A percentile compares a stretch with the other conserved stretches of the same genome.
Conservation (phyloP, 2,888 invertebrate species). For the Lasius platythorax region DNA sequence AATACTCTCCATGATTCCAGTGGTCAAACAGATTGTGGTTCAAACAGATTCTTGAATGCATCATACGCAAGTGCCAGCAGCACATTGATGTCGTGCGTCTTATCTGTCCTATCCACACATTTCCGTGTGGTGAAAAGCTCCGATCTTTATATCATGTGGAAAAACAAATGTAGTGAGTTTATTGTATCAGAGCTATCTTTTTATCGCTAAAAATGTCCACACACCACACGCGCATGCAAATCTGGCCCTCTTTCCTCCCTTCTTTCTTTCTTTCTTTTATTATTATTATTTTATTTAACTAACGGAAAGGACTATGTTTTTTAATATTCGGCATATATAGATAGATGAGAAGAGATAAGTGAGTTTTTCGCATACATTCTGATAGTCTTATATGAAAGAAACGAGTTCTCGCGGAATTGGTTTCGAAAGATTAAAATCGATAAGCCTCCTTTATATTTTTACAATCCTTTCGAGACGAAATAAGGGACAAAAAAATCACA, state of each 20-base stretch:
- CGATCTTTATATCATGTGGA: constrained; percentile 84
- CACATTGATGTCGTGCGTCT: too few relatives aligned
- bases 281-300: background rate
- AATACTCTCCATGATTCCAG: too few relatives aligned
- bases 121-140: constrained; percentile 79
- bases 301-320: background rate
- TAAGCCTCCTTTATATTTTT: background rate
- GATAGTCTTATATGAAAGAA: background rate
- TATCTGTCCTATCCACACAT: constrained; percentile 79
- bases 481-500: background rate
- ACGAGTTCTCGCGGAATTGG: background rate
- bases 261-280: background rate
- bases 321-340: background rate
- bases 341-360: background rate
- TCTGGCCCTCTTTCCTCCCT: constrained; percentile 6
- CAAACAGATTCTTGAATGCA: too few relatives aligned
- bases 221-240: constrained; percentile 66
- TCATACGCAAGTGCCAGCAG: too few relatives aligned
- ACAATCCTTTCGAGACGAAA: background rate
- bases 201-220: constrained; percentile 57
- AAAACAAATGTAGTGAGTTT: constrained; percentile 80
- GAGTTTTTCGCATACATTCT: background rate
- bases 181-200: constrained; percentile 61
- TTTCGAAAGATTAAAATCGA: constrained; percentile 14
- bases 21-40: too few relatives aligned